Evolutionary conservation across 92 coral and sea anemone genomes (phyloP), one percentile per base, ranked within the genome.

Genomic region (Isaurus tuberculatus): DNA sequence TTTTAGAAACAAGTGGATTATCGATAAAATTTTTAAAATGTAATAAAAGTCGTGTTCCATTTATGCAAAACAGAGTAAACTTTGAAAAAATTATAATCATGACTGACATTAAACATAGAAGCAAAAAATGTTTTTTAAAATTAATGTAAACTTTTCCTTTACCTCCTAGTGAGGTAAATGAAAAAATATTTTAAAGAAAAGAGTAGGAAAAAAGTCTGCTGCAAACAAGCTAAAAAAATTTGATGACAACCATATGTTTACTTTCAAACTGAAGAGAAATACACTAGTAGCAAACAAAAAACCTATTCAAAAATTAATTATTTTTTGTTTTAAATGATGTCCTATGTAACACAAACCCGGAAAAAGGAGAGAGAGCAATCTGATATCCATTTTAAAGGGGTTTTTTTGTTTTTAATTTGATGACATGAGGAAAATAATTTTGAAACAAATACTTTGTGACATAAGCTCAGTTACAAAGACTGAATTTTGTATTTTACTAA

Each of bases 271-370:
- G 53, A 58, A 51, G 70, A 60, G 68, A 77, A 77, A 57, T 25
- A 77, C 57, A 61, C 70, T 77, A 30, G 31, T 36, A 58, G 15
- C 53, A 57, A 55, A 77, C 32, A 77, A 7, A 40, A 75, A 77
- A 57, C 46, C 22, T 77, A 25, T 26, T 77, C 82, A 57, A 32
- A 32, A 30, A 10, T 77, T 20, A 33, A 37, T 58, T 58, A 77
- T 22, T 57, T 72, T 77, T 61, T 58, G 30, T 36, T 77, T 10
- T 36, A 22, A 20, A 28, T 60, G 57, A 42, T 42, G 43, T 58
- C 36, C 58, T 30, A 15, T 40, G 9, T 55, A 77, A 53, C 43
- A 51, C 67, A 55, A 75, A 61, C 31, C 7, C 30, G 8, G 19
- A 77, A 55, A 77, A 77, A 58, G 31, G 26, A n/a, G 53, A 57